Evolutionary conservation across 2,888 invertebrate genomes (phyloP).

Genomic region (Sinhomidia bicolor): DNA sequence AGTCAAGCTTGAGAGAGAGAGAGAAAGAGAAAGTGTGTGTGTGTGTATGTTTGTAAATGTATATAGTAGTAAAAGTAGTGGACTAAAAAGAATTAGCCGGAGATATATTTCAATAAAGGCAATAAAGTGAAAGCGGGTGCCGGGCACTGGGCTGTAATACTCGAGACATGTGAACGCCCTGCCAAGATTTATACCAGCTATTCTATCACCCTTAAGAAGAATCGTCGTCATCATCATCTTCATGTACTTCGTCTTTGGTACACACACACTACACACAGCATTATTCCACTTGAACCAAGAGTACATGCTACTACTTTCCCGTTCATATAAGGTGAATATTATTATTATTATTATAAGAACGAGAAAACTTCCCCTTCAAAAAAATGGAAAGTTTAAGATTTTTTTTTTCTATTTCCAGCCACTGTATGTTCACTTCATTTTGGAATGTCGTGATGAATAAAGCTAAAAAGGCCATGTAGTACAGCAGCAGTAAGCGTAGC

Average conservation of each 20-base stretch:
- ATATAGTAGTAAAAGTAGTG: conserved; percentile 47
- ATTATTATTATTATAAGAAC: not conserved
- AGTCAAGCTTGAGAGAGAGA: not conserved
- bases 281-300: conserved; percentile 7
- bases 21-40: conserved; percentile 2
- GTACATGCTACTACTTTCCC: not conserved
- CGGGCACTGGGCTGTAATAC: conserved; percentile 58
- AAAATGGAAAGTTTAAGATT: conserved; percentile 27
- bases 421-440: not conserved
- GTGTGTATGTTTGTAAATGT: not conserved
- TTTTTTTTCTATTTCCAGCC: not conserved
- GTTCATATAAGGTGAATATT: not conserved
- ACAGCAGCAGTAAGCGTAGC: not conserved
- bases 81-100: conserved; percentile 80
- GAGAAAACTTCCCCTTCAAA: not conserved
- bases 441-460: conserved; percentile 14
- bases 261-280: too few relatives aligned
- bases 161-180: conserved; percentile 66
- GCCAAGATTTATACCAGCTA: conserved; percentile 68
- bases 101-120: conserved; percentile 80
- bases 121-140: conserved; percentile 73
- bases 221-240: conserved; percentile 7
- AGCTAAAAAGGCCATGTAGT: not conserved
- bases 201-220: conserved; percentile 62
- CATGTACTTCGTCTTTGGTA: not conserved